These are phyloP conservation scores for Hippolais icterina DNA, from an alignment of 2,113 vertebrate genomes.

Conservation along the genomic window DNA sequence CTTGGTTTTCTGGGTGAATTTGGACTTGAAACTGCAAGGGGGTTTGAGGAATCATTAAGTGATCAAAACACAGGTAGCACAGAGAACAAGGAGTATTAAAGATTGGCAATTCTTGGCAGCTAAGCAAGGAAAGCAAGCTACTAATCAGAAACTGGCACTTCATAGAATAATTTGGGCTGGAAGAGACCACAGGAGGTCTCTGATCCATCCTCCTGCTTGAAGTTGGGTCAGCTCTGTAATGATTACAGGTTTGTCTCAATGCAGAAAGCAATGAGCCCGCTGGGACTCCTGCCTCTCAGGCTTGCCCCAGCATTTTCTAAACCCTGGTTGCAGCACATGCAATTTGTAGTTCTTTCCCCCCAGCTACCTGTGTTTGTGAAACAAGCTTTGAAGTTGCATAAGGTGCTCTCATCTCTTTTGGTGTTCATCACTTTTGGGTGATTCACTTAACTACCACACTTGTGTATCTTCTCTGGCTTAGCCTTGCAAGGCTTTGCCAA, in stretches of 20 bases:
- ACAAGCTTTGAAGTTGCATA: background rate
- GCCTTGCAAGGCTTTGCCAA: background rate
- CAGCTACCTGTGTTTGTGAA: background rate
- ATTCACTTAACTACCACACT: background rate
- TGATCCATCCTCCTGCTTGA: background rate
- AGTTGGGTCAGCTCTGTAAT: background rate
- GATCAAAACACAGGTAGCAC: background rate
- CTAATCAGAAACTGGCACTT: constrained; percentile 14
- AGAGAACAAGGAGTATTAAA: background rate
- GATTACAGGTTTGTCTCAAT: background rate
- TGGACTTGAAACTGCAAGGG: background rate
- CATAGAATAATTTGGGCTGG: background rate
- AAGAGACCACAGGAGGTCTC: background rate
- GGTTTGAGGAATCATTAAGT: background rate
- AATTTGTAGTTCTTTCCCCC: background rate
- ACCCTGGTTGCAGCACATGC: background rate
- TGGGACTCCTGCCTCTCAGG: background rate
- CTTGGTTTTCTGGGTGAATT: background rate
- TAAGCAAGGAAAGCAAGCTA: background rate
- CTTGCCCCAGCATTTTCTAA: background rate
- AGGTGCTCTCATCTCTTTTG: background rate
- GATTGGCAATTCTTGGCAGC: background rate
- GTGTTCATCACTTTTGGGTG: background rate
- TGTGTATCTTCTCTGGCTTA: background rate
- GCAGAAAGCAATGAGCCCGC: background rate